Evolutionary conservation across 1,140 invertebrate genomes (phyloP).

Genomic region (Drosophila repleta): DNA sequence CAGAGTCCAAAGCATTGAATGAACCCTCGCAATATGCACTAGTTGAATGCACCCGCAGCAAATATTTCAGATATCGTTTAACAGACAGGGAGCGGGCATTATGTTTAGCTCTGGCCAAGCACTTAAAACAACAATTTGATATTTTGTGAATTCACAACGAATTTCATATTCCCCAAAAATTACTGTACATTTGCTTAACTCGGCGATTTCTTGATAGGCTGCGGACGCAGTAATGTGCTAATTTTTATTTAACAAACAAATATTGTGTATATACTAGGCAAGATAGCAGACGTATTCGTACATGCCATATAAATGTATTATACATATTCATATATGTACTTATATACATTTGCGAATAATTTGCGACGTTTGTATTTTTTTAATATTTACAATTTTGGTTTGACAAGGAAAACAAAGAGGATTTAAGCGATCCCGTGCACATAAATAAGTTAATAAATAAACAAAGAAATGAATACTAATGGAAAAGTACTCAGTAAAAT

Average conservation of each 20-base stretch:
- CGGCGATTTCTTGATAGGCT: neutral
- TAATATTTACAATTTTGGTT: slow-evolving; percentile 28
- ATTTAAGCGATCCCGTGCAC: slow-evolving; percentile 49
- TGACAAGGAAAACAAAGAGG: slow-evolving; percentile 58
- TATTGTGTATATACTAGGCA: slow-evolving; percentile 18
- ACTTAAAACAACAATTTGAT: slow-evolving; percentile 10
- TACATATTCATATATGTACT: neutral
- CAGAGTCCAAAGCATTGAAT: slow-evolving; percentile 57
- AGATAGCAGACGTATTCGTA: slow-evolving; percentile 40
- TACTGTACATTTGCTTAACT: neutral
- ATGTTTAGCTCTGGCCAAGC: neutral
- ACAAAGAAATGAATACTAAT: slow-evolving; percentile 53
- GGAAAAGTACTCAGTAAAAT: neutral
- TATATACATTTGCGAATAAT: slow-evolving; percentile 20
- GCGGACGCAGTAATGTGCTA: slow-evolving; percentile 36
- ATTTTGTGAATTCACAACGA: slow-evolving; percentile 1
- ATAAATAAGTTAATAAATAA: slow-evolving; percentile 58
- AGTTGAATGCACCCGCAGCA: slow-evolving; percentile 66
- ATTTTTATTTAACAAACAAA: slow-evolving; percentile 46
- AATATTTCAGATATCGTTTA: slow-evolving; percentile 13
- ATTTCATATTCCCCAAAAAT: slow-evolving; percentile 10
- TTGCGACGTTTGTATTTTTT: slow-evolving; percentile 59
- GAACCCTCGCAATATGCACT: slow-evolving; percentile 14
- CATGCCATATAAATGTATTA: slow-evolving; percentile 4
- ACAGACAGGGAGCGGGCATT: slow-evolving; percentile 3